A percentile compares a stretch with the other conserved stretches of the same genome.
phyloP scores from a whole-genome alignment of 2,797 vertebrate genomes.

The Hippoglossus hippoglossus region DNA sequence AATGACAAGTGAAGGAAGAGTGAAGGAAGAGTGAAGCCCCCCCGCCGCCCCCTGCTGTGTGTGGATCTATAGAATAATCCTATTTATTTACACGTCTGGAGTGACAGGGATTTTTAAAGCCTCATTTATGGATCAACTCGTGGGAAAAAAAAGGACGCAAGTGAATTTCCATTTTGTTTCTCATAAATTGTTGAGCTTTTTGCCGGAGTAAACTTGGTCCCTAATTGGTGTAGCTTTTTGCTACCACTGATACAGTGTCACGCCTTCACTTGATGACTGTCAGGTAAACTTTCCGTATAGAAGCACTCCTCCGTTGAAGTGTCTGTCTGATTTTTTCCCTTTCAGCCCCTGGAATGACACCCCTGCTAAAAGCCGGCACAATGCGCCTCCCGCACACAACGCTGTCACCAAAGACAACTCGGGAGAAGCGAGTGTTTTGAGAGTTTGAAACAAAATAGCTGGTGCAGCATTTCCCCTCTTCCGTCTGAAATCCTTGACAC shows the following conservation, averaged over 20 bases:
- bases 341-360: constrained; percentile 79
- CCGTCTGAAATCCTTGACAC: constrained; percentile 86
- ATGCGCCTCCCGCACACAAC: constrained; percentile 74
- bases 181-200: constrained; percentile 70
- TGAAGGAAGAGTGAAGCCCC: no score
- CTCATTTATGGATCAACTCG: constrained; percentile 55
- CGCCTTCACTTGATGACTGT: constrained; percentile 70
- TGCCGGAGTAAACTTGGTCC: constrained; percentile 56
- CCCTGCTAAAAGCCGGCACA: constrained; percentile 77
- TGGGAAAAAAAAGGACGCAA: constrained; percentile 32
- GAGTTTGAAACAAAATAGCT: constrained; percentile 87
- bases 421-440: constrained; percentile 79
- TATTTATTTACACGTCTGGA: not conserved
- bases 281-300: constrained; percentile 76
- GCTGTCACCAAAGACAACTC: constrained; percentile 85
- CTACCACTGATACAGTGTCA: constrained; percentile 67
- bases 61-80: not conserved
- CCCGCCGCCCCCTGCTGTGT: no score
- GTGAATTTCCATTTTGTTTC: constrained; percentile 64
- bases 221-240: constrained; percentile 78
- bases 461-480: constrained; percentile 84
- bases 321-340: constrained; percentile 76
- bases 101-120: constrained; percentile 45
- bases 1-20: no score
- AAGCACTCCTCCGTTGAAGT: constrained; percentile 66